Percentiles rank a stretch among this genome's conserved stretches.
These are phyloP conservation scores for Gallinago undulata DNA, from an alignment of 2,113 vertebrate species.

Conservation along the genomic window DNA sequence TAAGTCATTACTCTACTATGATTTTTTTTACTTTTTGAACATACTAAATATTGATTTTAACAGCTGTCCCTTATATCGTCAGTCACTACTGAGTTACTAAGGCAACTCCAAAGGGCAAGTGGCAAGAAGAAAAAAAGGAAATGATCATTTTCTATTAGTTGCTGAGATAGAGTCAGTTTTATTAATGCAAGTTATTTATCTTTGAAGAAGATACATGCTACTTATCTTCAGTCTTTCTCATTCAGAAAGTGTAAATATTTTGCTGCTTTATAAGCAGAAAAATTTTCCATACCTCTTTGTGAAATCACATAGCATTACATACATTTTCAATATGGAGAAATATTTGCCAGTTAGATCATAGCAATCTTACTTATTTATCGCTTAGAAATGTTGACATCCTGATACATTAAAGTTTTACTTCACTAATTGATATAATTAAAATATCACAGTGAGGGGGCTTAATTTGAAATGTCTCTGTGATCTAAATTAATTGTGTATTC, in stretches of 20 bases:
- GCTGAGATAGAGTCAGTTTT: background rate
- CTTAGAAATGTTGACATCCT: background rate
- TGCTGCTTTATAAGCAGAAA: background rate
- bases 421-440: background rate
- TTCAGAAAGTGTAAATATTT: background rate
- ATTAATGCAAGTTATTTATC: background rate
- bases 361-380: background rate
- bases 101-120: background rate
- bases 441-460: background rate
- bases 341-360: background rate
- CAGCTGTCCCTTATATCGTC: background rate
- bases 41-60: background rate
- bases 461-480: background rate
- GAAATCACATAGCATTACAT: background rate
- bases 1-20: background rate
- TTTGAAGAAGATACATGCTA: background rate
- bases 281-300: background rate
- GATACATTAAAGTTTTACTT: background rate
- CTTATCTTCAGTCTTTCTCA: background rate
- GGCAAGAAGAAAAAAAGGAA: background rate
- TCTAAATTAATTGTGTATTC: background rate
- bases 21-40: background rate
- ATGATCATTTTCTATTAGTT: background rate
- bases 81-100: background rate
- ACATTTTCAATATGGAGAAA: background rate